Conservation (phyloP, 1,140 invertebrate genomes). For the Drosophila ambigua region DNA sequence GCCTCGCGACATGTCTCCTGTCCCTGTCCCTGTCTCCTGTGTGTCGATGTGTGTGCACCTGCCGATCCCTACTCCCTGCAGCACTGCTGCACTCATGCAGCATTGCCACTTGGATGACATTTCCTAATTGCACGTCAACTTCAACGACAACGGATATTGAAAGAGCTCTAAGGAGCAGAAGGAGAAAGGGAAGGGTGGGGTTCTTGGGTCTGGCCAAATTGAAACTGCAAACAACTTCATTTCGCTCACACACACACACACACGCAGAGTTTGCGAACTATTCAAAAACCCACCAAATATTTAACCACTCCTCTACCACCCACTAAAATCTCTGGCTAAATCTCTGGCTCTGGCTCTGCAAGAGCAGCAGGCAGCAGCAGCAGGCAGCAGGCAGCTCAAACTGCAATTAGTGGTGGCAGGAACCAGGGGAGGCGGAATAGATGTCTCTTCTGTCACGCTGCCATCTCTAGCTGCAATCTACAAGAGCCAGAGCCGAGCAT, state of each 20-base stretch:
- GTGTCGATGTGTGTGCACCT: conserved; percentile 43
- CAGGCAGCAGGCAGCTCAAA: conserved; percentile 10
- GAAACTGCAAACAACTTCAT: conserved; percentile 73
- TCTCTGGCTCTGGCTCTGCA: conserved; percentile 7
- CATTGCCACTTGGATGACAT: conserved; percentile 42
- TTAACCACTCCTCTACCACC: conserved; percentile 18
- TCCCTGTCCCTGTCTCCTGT: not conserved
- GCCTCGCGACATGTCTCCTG: conserved; percentile 53
- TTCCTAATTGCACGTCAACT: conserved; percentile 70
- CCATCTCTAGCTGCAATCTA: conserved; percentile 50
- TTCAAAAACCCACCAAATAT: conserved; percentile 64
- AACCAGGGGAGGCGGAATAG: conserved; percentile 4
- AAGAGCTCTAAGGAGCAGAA: conserved; percentile 34
- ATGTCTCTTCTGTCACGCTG: conserved; percentile 35
- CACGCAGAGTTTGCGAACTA: conserved; percentile 53
- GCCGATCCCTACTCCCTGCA: conserved; percentile 21
- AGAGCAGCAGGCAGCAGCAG: no score
- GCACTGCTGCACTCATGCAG: not conserved
- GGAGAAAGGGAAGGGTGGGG: not conserved
- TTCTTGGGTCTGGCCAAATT: conserved; percentile 44
- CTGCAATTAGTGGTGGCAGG: conserved; percentile 23
- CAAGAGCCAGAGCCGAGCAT: conserved; percentile 22
- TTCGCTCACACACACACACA: conserved; percentile 33
- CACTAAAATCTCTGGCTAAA: conserved; percentile 16
- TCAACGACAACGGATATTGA: conserved; percentile 69